Evolutionary conservation across 2,113 vertebrate species (phyloP), one percentile per base, ranked within the genome.

Genomic region (Numida meleagris): DNA sequence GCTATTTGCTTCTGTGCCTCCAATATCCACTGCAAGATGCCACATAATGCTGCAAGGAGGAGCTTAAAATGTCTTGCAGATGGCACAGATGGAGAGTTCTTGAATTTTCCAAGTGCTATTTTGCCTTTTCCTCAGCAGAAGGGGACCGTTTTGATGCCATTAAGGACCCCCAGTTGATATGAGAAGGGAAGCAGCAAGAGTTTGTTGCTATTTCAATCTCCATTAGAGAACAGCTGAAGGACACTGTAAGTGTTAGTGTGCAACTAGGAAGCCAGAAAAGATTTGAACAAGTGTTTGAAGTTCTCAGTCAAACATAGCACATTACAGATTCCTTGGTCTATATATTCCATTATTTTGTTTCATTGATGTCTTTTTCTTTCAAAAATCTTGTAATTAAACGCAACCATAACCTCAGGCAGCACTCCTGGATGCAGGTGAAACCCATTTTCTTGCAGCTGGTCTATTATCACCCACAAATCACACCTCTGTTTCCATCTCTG

Each of bases 161-260:
- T 68, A 65, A 8, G 40, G 40, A 74, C 36, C 18, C 46, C 50
- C 31, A 55, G 67, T 62, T 51, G 45, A 38, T 79, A 55, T 14
- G 29, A 85, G 86, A 53, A 62, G 33, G 33, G 57, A 62, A 92
- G 38, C 18, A 68, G 73, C 43, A 90, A 75, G 18, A 1, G 20
- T 72, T 86, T 62, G 59, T 50, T 85, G 58, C 83, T 94, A 73
- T 89, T 91, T 94, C 66, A 18, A 85, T 73, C 29, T 42, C 29
- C 24, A 43, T 71, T 89, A 73, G 27, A 12, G n/a, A 89, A 82
- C 62, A 87, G 55, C 73, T 79, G 66, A 96, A 80, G 72, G 61
- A 84, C 11, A 48, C 25, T 38, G 31, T 23, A 5, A 89, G 55
- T 23, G 43, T 50, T 71, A 53, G 23, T 5, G 17, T 34, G 34